Conservation (phyloP, 2,797 vertebrate genomes). For the Scarus forsteni region DNA sequence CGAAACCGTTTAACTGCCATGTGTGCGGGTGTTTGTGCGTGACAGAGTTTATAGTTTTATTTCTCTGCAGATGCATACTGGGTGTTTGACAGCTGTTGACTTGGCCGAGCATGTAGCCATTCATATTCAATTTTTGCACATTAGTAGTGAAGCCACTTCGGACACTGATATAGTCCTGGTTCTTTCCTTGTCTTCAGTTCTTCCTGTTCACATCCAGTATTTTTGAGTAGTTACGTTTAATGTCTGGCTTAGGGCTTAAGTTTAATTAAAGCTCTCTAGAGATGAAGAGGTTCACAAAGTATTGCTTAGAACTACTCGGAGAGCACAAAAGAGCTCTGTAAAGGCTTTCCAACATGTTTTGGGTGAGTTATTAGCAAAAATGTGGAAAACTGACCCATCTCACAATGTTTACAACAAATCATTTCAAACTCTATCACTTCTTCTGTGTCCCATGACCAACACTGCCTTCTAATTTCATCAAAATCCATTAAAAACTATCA, state of each 20-base stretch:
- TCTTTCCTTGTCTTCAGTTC: constrained; percentile 17
- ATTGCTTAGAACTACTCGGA: background rate
- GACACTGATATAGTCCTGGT: constrained; percentile 48
- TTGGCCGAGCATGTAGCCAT: constrained; percentile 64
- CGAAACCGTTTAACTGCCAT: constrained; percentile 59
- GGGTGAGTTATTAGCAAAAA: no score
- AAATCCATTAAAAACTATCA: no score
- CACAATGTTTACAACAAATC: no score
- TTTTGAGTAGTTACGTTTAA: background rate
- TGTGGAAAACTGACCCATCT: no score
- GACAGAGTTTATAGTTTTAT: constrained; percentile 71
- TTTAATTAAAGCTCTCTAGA: background rate
- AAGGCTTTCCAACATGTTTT: no score
- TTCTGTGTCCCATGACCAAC: no score
- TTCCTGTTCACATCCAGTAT: background rate
- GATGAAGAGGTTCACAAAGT: background rate
- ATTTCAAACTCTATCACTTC: no score
- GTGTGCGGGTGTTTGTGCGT: constrained; percentile 64
- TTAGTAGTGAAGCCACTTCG: constrained; percentile 59
- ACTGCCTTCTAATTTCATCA: no score
- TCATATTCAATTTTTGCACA: constrained; percentile 67
- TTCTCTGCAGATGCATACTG: constrained; percentile 59
- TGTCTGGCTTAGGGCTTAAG: background rate
- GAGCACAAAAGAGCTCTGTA: no score
- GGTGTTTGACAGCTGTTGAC: constrained; percentile 79